Conservation (phyloP, 2,797 vertebrate species). For the Esox masquinongy region DNA sequence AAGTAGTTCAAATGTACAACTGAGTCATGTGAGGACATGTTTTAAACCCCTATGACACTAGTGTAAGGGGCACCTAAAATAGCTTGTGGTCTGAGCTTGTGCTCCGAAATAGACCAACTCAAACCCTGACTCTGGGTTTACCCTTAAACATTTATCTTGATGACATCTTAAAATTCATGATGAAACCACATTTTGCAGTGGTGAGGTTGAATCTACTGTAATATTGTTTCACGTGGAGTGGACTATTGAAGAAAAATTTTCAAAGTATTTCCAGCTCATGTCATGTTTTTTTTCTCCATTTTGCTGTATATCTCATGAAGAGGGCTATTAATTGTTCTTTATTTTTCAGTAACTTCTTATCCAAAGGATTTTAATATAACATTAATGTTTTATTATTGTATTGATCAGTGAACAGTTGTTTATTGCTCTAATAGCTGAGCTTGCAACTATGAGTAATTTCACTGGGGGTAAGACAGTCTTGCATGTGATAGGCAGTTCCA, state of each 20-base stretch:
- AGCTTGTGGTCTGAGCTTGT: not conserved
- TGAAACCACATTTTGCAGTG: not conserved
- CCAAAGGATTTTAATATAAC: conserved; percentile 24
- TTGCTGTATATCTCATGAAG: conserved; percentile 12
- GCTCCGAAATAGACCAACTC: conserved; percentile 20
- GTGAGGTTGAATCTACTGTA: conserved; percentile 3
- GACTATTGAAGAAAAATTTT: not conserved
- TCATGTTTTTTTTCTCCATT: conserved; percentile 20
- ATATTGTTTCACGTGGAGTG: not conserved
- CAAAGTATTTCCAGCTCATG: not conserved
- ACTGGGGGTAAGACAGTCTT: conserved; percentile 29
- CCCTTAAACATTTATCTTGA: not conserved
- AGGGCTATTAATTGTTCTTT: conserved; percentile 20
- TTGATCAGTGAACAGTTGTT: conserved; percentile 21
- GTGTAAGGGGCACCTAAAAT: conserved; percentile 36
- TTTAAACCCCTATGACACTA: conserved; percentile 2
- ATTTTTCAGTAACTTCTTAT: conserved; percentile 30
- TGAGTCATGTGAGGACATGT: not conserved
- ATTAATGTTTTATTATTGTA: conserved; percentile 20
- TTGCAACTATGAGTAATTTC: conserved; percentile 58
- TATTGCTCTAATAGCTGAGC: conserved; percentile 44
- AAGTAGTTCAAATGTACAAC: conserved; percentile 50
- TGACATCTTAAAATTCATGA: not conserved
- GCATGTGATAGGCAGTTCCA: not conserved
- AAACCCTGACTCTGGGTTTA: conserved; percentile 13